Evolutionary conservation across 2,797 vertebrate genomes (phyloP), one percentile per base, ranked within the genome.

Genomic region (Setipinna tenuifilis): DNA sequence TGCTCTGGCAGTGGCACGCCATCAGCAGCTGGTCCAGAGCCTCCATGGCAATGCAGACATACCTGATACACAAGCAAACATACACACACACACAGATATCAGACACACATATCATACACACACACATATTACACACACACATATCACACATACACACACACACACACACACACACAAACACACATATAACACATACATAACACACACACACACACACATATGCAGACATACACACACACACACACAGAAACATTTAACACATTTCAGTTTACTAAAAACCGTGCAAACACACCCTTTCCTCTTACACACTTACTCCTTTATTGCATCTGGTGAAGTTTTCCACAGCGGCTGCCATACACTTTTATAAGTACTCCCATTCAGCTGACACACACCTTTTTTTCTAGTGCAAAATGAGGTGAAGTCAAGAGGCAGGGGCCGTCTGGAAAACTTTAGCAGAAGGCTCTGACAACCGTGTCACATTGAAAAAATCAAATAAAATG

Each of bases 1-100:
- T 99, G 94, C 97, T 98, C 93, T 99, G 97, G 92, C 97, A 99
- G 91, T 99, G 98, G 81, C 98, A 99, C 85, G 98, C 98, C 98
- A 98, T 98, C 88, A 98, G 94, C 87, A 98, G 95, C 94, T 99
- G 97, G 93, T 99, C 98, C 93, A 99, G 93, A 0, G 98, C 98
- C 88, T 99, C 98, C 98, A 99, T 99, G 62, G 98, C 98, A 0
- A 99, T 98, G 90, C 97, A 54, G 50, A 99, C 98, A 0, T 98
- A 98, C 83, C 98, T 99, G 90, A 84, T 87, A 90, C 78, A 94
- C 92, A 0, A 90, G n/a, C 88, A 91, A 71, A 94, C 92, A 3
- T 87, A 93, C 59, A 90, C 91, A 85, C 1, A 48, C 6, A 83
- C 17, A 80, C 54, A n/a, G n/a, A n/a, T n/a, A n/a, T n/a, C n/a